These are phyloP conservation scores for Aegypius monachus DNA, from an alignment of 2,113 vertebrate genomes.

Conservation along the genomic window DNA sequence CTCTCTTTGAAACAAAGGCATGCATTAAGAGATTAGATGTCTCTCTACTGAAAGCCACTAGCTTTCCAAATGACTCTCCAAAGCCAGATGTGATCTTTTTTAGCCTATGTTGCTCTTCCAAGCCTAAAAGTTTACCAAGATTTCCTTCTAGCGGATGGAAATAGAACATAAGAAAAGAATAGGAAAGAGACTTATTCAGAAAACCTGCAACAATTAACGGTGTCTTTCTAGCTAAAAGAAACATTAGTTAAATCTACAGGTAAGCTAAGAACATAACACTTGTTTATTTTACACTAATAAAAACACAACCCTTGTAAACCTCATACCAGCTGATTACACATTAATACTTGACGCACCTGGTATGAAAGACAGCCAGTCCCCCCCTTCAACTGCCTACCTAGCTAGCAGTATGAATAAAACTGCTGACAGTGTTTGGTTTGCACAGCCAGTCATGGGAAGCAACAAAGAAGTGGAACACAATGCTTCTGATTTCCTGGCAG, in stretches of 20 bases:
- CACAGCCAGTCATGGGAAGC: neutral
- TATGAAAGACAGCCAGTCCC: neutral
- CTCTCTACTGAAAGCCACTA: neutral
- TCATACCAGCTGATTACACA: slow-evolving; percentile 17
- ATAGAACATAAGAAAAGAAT: neutral
- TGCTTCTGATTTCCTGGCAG: neutral
- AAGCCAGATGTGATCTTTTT: neutral
- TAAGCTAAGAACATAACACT: neutral
- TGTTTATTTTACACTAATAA: slow-evolving; percentile 15
- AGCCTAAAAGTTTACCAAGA: neutral
- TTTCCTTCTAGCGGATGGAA: neutral
- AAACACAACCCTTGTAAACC: neutral
- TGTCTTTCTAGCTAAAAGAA: neutral
- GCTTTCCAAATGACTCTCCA: neutral
- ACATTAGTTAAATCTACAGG: neutral
- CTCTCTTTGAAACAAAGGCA: neutral
- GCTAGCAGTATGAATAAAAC: neutral
- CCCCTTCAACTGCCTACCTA: neutral
- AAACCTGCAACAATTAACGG: neutral
- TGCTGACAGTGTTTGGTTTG: neutral
- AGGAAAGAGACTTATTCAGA: neutral
- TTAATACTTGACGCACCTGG: neutral
- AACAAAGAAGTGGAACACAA: slow-evolving; percentile 4
- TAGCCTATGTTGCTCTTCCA: neutral
- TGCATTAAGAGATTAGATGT: neutral